phyloP scores from a whole-genome alignment of 1,140 invertebrate genomes.

The Metopolophium dirhodum region DNA sequence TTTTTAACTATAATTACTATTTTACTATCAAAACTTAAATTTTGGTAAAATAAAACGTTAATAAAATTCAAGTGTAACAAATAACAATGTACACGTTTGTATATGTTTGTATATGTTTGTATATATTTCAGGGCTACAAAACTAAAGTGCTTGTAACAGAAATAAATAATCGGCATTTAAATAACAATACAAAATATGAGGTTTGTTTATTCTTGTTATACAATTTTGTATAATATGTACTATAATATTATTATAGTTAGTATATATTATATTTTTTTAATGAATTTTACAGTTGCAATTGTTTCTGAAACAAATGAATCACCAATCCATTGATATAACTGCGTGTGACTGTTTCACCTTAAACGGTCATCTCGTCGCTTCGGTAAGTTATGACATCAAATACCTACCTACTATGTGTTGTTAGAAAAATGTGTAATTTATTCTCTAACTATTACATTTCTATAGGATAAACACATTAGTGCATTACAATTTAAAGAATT shows the following conservation, averaged over 20 bases:
- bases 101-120: not conserved
- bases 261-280: not conserved
- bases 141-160: conserved; percentile 33
- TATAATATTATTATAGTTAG: not conserved
- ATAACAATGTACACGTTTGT: not conserved
- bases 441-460: not conserved
- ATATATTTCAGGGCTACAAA: conserved; percentile 37
- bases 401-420: not conserved
- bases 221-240: too few species aligned
- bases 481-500: too few species aligned
- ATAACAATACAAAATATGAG: conserved; percentile 24
- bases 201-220: not conserved
- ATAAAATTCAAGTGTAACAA: not conserved
- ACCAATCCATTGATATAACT: conserved; percentile 27
- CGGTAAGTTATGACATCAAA: not conserved
- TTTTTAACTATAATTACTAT: too few species aligned
- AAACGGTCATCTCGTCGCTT: conserved; percentile 29
- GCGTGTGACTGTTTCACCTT: conserved; percentile 31
- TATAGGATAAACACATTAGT: not conserved
- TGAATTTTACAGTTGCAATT: not conserved
- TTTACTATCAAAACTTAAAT: not conserved
- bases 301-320: conserved; percentile 25
- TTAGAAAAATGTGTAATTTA: not conserved
- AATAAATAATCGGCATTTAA: conserved; percentile 34
- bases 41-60: not conserved